Evolutionary conservation across 2,113 vertebrate species (phyloP).

Genomic region (Hippoglossus stenolepis): DNA sequence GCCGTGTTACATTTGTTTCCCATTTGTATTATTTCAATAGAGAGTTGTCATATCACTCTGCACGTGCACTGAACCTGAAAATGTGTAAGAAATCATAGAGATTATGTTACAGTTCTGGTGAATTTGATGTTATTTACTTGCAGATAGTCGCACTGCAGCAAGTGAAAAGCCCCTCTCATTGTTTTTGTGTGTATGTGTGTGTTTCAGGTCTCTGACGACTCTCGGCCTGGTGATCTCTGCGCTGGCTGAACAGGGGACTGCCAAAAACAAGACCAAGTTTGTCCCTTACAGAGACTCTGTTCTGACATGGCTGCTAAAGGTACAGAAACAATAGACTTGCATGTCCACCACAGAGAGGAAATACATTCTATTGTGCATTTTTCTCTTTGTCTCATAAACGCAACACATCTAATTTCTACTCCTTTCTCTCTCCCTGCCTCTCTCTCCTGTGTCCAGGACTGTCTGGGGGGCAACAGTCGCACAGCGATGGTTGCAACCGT

Average conservation of each 20-base stretch:
- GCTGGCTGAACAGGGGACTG: conserved; percentile 93
- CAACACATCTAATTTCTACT: neutral
- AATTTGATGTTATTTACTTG: neutral
- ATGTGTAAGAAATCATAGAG: too few relatives aligned
- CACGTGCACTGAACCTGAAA: too few relatives aligned
- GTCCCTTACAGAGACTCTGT: conserved; percentile 99
- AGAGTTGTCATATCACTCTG: too few relatives aligned
- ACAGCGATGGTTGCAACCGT: conserved; percentile 97
- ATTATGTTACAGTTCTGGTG: too few relatives aligned
- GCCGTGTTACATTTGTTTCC: neutral
- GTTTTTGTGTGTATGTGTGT: conserved; percentile 32
- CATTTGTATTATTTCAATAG: neutral
- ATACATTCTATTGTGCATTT: neutral
- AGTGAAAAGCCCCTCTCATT: too few relatives aligned
- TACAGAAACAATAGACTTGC: conserved; percentile 50
- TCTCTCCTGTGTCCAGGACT: conserved; percentile 81
- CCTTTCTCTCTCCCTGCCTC: neutral
- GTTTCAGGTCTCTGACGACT: conserved; percentile 92
- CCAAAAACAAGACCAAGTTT: conserved; percentile 98
- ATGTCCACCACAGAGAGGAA: neutral
- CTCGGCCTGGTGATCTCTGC: conserved; percentile 97
- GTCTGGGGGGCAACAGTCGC: conserved; percentile 95
- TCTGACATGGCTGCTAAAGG: conserved; percentile 98
- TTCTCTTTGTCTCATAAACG: neutral
- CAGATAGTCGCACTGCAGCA: neutral